Percentiles rank a stretch among this genome's conserved stretches.
Evolutionary conservation across 2,113 vertebrate species (phyloP).

Genomic region (Lathamus discolor): DNA sequence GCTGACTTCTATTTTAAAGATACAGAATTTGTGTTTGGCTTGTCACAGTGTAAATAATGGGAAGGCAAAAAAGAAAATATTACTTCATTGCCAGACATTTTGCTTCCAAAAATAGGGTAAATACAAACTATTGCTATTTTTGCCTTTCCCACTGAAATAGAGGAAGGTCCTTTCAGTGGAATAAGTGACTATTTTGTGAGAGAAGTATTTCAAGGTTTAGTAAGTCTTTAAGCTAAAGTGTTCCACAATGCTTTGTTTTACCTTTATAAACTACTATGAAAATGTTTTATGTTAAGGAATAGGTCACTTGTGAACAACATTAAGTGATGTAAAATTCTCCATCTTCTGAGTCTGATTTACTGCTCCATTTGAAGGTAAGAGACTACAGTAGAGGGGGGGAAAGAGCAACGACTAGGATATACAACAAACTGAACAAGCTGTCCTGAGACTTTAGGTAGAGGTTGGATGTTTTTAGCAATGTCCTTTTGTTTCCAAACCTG

Average conservation of each 20-base stretch:
- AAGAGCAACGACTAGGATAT: not conserved
- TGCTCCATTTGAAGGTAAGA: not conserved
- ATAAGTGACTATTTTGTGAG: not conserved
- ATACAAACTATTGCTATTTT: not conserved
- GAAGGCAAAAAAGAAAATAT: not conserved
- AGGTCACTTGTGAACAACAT: not conserved
- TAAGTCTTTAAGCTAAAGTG: not conserved
- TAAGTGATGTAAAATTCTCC: not conserved
- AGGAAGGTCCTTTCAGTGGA: not conserved
- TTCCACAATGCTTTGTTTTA: not conserved
- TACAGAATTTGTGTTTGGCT: not conserved
- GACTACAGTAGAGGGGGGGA: not conserved
- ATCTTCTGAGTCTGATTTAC: not conserved
- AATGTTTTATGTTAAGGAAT: not conserved
- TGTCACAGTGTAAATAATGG: not conserved
- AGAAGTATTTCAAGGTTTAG: not conserved
- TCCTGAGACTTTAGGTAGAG: not conserved
- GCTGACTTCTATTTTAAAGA: not conserved
- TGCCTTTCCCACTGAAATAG: not conserved
- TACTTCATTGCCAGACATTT: not conserved
- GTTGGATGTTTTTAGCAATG: not conserved
- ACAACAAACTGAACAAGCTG: not conserved
- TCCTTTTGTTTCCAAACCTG: not conserved
- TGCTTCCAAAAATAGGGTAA: not conserved
- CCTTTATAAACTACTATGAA: not conserved